These are phyloP conservation scores for Drosophila mayri DNA, from an alignment of 1,140 invertebrate genomes.

Conservation along the genomic window DNA sequence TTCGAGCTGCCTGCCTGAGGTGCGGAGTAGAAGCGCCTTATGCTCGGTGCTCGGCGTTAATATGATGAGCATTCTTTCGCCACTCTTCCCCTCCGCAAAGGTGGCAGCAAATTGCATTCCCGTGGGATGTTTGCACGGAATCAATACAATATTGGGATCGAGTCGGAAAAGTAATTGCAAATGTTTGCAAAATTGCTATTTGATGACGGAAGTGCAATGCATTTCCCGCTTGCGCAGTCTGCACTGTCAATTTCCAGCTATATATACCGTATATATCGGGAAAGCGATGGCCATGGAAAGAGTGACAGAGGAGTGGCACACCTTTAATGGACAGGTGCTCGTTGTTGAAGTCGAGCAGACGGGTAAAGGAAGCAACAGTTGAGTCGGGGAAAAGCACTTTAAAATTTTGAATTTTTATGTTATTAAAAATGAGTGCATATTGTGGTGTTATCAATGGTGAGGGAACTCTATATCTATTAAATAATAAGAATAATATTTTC, in stretches of 20 bases:
- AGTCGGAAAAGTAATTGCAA: constrained; percentile 51
- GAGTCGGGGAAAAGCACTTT: neutral
- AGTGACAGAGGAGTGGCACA: neutral
- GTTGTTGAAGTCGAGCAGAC: neutral
- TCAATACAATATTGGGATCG: constrained; percentile 58
- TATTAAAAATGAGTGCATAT: neutral
- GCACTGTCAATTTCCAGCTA: constrained; percentile 20
- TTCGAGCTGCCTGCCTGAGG: constrained; percentile 12
- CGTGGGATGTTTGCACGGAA: constrained; percentile 54
- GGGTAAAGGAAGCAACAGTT: constrained; percentile 26
- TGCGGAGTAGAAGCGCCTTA: constrained; percentile 24
- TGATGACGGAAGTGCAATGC: constrained; percentile 59
- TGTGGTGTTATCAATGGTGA: neutral
- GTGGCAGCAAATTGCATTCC: constrained; percentile 54
- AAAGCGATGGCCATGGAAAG: neutral
- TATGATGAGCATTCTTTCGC: constrained; percentile 37
- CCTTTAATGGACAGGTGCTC: constrained; percentile 16
- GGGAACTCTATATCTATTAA: neutral
- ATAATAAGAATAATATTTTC: neutral
- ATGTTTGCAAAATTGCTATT: constrained; percentile 65
- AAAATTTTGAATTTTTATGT: neutral
- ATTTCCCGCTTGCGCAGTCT: constrained; percentile 52
- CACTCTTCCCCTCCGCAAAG: constrained; percentile 2
- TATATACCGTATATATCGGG: constrained; percentile 9
- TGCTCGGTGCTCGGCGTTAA: constrained; percentile 46